These are phyloP conservation scores for Pseudoips prasinana DNA, from an alignment of 2,888 invertebrate species.

Conservation along the genomic window DNA sequence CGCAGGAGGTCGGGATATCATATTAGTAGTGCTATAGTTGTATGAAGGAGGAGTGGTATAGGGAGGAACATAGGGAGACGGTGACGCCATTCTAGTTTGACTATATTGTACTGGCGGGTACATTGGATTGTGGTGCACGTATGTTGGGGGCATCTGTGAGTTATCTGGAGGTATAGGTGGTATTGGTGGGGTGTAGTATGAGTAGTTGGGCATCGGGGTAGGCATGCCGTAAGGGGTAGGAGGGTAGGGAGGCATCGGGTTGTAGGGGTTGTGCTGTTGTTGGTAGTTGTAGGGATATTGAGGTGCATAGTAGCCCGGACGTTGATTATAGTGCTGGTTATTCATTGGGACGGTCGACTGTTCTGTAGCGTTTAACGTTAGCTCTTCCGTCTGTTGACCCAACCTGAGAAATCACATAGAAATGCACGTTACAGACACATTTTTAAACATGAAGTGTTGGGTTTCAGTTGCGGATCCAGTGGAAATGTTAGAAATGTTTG, in stretches of 20 bases:
- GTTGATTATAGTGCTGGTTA: slow-evolving; percentile 63
- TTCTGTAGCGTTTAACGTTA: slow-evolving; percentile 51
- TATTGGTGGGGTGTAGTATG: slow-evolving; percentile 41
- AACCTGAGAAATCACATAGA: slow-evolving; percentile 51
- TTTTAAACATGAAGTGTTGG: too few relatives aligned
- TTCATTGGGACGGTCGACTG: slow-evolving; percentile 56
- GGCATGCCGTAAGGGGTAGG: slow-evolving; percentile 65
- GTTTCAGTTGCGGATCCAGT: too few relatives aligned
- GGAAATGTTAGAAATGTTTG: too few relatives aligned
- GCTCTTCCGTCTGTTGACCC: slow-evolving; percentile 68
- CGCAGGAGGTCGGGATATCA: slow-evolving; percentile 63
- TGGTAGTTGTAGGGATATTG: slow-evolving; percentile 55
- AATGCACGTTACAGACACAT: too few relatives aligned
- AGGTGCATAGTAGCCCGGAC: slow-evolving; percentile 55
- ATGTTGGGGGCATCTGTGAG: slow-evolving; percentile 44
- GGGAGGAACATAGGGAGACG: slow-evolving; percentile 56
- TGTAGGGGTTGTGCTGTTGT: slow-evolving; percentile 51
- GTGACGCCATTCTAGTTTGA: slow-evolving; percentile 67
- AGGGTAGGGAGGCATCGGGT: slow-evolving; percentile 57
- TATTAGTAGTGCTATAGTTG: slow-evolving; percentile 68
- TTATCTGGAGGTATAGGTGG: slow-evolving; percentile 34
- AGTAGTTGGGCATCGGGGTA: slow-evolving; percentile 47
- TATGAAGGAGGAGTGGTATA: slow-evolving; percentile 39
- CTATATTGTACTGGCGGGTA: slow-evolving; percentile 52
- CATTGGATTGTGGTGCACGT: slow-evolving; percentile 42